phyloP scores from a whole-genome alignment of 1,140 invertebrate genomes.

The Potamilus streckersoni region DNA sequence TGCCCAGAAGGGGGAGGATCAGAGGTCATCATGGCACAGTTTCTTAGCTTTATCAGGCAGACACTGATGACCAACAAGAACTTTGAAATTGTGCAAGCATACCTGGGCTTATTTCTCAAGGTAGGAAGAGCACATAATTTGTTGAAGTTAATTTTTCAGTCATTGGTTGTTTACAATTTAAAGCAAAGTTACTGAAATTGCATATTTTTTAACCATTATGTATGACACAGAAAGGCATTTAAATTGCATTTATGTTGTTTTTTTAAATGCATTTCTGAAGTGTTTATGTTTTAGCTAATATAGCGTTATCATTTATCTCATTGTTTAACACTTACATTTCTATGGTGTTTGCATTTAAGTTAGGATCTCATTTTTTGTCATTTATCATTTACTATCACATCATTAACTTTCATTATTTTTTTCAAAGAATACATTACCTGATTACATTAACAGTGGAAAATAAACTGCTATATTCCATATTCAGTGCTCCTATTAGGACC shows the following conservation, averaged over 20 bases:
- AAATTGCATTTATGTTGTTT: neutral
- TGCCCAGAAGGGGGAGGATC: conserved; percentile 79
- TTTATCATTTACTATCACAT: too few relatives aligned
- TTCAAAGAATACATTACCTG: too few relatives aligned
- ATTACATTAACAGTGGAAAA: too few relatives aligned
- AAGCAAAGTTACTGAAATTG: neutral
- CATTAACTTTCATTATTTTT: too few relatives aligned
- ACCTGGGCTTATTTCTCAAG: conserved; percentile 92
- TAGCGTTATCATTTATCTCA: too few relatives aligned
- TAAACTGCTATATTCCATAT: too few relatives aligned
- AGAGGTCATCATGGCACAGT: conserved; percentile 78
- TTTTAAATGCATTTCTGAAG: neutral
- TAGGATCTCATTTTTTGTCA: too few relatives aligned
- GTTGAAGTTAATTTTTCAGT: neutral
- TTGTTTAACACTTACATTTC: too few relatives aligned
- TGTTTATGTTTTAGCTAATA: neutral
- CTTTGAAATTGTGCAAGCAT: conserved; percentile 93
- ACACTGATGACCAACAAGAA: conserved; percentile 83
- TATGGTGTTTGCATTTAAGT: too few relatives aligned
- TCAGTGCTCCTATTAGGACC: too few relatives aligned
- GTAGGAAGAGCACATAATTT: conserved; percentile 52
- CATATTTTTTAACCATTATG: neutral
- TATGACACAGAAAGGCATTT: neutral
- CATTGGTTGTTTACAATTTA: neutral
- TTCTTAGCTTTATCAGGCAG: conserved; percentile 81